Base-by-base conservation (phyloP, 2,113 vertebrate species). In the Empidonax traillii region DNA sequence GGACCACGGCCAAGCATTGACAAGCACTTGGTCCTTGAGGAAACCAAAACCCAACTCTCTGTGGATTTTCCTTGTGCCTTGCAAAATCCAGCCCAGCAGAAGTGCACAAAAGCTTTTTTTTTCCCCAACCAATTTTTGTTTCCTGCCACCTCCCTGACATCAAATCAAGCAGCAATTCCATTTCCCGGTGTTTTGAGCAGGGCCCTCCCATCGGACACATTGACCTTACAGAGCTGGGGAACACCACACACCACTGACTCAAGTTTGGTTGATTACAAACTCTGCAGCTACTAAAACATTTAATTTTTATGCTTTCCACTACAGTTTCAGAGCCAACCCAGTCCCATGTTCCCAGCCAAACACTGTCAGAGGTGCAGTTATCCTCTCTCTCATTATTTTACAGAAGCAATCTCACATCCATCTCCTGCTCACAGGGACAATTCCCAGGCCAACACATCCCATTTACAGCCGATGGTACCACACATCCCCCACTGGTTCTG, bases 61-160 rank as follows among this genome's bases (percentile, higher is more conserved):
- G 13, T 3, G 0, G 10, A 11, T 8, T 43, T 5, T 28, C 43
- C 31, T 41, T 1, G 2, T 2, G 11, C 30, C 33, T 52, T 10
- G 16, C 35, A 76, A 30, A 43, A 43, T 18, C 2, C 31, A 8
- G 21, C 13, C 41, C 14, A 41, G 22, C 0, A 46, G 16, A 21
- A 81, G 44, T 0, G 46, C 52, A 46, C 39, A 58, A 21, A 78
- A 87, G 17, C 9, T 93, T 62, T 9, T 11, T 31, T 44, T 41
- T 41, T 12, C 87, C 87, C 5, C 8, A 10, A 11, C 37, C 19
- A 23, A 2, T 44, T 84, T 79, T 37, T 71, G 47, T 67, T n/a
- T 28, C 39, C 39, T 63, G 51, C 10, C 30, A 28, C 41, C 17
- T 65, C 69, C 5, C 1, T 0, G 35, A 10, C 35, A 49, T 46